phyloP scores from a whole-genome alignment of 2,113 vertebrate species.

The Apus apus region DNA sequence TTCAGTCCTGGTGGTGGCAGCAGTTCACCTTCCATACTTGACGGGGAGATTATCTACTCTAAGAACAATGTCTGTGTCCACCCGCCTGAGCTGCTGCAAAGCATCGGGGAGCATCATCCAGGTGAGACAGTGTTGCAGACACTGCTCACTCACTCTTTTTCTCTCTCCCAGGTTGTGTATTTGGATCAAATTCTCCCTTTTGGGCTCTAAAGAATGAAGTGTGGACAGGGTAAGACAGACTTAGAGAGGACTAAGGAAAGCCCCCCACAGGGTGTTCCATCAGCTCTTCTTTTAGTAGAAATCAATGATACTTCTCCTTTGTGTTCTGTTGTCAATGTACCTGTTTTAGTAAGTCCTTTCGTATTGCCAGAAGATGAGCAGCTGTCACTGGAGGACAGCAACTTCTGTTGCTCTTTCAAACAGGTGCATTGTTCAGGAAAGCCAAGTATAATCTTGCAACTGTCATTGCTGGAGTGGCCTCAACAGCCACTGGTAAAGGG shows the following conservation, averaged over 20 bases:
- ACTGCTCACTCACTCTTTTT: neutral
- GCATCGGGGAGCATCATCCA: conserved; percentile 92
- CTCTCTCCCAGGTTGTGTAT: neutral
- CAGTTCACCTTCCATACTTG: conserved; percentile 71
- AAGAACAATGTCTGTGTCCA: conserved; percentile 99
- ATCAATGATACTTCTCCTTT: neutral
- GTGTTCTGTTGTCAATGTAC: neutral
- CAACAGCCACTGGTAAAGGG: neutral
- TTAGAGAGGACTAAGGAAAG: neutral
- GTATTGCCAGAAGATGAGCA: neutral
- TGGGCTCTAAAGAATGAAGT: neutral
- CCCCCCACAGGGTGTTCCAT: neutral
- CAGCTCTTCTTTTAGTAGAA: neutral
- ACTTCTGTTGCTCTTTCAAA: neutral
- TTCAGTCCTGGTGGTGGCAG: conserved; percentile 76
- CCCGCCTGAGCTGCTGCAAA: conserved; percentile 87
- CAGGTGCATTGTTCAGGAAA: neutral
- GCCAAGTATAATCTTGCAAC: neutral
- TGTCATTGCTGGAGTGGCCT: neutral
- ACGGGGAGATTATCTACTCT: conserved; percentile 96
- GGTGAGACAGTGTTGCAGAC: conserved; percentile 71
- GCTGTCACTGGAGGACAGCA: neutral
- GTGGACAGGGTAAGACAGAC: neutral
- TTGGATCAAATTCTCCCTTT: neutral
- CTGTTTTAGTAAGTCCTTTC: neutral